Base-by-base conservation (phyloP, 1,140 invertebrate species). In the Leptonema lineaticorne region DNA sequence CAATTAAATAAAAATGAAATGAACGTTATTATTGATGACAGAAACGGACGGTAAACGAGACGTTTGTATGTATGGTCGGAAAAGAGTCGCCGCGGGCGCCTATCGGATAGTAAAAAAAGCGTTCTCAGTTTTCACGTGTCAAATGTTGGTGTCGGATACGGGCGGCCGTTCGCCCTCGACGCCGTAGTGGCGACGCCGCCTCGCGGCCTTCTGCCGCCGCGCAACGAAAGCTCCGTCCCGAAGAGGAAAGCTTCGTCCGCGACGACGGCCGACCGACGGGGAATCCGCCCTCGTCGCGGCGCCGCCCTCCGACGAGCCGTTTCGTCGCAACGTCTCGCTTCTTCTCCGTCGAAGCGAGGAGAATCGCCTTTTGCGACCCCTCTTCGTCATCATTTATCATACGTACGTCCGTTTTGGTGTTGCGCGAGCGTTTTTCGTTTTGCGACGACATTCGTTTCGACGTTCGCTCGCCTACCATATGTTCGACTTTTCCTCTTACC, bases 51-150 rank as follows among this genome's bases (percentile, higher is more conserved):
- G n/a, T n/a, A n/a, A n/a, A n/a, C n/a, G n/a, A n/a, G n/a, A n/a
- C n/a, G n/a, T n/a, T n/a, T n/a, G n/a, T n/a, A n/a, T n/a, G n/a
- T n/a, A n/a, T n/a, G n/a, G n/a, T n/a, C n/a, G n/a, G n/a, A n/a
- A n/a, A n/a, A n/a, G n/a, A n/a, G n/a, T n/a, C n/a, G n/a, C n/a
- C n/a, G n/a, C n/a, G n/a, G n/a, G n/a, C n/a, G n/a, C n/a, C n/a
- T n/a, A n/a, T n/a, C n/a, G n/a, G n/a, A n/a, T n/a, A 53, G 9
- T 26, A 26, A 53, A 53, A 53, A 53, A 53, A 53, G 20, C 2
- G 1, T 1, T 18, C 46, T 53, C 50, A 53, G 22, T 53, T 53
- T 53, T 53, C 50, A 53, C 50, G 50, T 53, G 50, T 53, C 50
- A 53, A 53, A 22, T 26, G 50, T 26, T 11, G 50, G 20, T 11